Evolutionary conservation across 2,888 invertebrate species (phyloP), one percentile per base, ranked within the genome.

Genomic region (Caenorhabditis sp.): DNA sequence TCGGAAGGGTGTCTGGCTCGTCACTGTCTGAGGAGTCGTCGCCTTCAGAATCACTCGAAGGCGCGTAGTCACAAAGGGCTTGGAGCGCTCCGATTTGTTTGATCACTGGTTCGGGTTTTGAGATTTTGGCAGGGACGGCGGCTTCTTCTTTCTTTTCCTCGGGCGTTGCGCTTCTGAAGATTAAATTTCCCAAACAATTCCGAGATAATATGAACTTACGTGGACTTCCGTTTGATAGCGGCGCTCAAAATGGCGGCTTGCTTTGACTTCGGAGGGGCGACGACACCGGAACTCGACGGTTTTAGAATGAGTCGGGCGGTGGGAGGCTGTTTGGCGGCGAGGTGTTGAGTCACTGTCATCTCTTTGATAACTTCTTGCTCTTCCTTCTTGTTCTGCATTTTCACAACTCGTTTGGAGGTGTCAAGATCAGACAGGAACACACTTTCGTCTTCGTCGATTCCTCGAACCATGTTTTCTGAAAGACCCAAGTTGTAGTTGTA

Each of bases 361-460:
- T 85, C 77, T 22, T 77, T 77, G 17, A 87, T 53, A 13, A 87
- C 39, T 30, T 82, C 80, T 50, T 78, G 66, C 35, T 86, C 85
- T 65, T 87, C 87, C 63, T 76, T 41, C 43, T 83, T 84, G 63
- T 79, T 83, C 35, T 70, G 62, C 24, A 46, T 46, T 43, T 81
- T 79, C 13, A 81, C 80, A 9, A 78, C 72, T 7, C 70, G 53
- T 27, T 87, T 86, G 24, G 78, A 68, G 5, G 80, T 53, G 50
- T 85, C 95, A 2, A 98, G 95, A 70, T 94, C 91, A 87, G 97
- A 95, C 52, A 98, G 91, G 90, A 97, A 98, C 79, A 95, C 94
- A 0, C 95, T 94, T 91, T 98, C 98, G 89, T 97, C 98, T 89
- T 96, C 96, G 89, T 97, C 96, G 52, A 98, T 91, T 0, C 96